These are phyloP conservation scores for Dendrolimus kikuchii DNA, from an alignment of 1,140 invertebrate genomes.

Conservation along the genomic window DNA sequence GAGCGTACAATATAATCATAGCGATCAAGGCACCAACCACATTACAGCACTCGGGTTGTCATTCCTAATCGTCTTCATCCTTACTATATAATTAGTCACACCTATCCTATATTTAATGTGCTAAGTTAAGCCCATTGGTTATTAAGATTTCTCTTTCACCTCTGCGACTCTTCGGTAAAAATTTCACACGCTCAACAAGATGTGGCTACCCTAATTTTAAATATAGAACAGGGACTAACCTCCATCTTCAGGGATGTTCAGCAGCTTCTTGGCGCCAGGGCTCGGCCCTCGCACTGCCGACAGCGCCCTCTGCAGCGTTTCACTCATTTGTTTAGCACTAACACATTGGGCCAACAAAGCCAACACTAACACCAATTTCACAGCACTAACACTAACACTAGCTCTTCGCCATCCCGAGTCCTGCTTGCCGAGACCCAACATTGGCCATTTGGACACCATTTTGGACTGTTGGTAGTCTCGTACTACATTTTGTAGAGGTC, in stretches of 20 bases:
- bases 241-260: conserved; percentile 72
- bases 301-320: conserved; percentile 67
- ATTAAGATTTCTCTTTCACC: no score
- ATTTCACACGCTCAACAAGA: no score
- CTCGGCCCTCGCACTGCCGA: conserved; percentile 66
- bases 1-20: no score
- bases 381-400: conserved; percentile 35
- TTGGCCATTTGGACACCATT: conserved; percentile 47
- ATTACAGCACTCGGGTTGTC: no score
- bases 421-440: conserved; percentile 22
- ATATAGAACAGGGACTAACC: conserved; percentile 33
- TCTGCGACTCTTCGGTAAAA: no score
- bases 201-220: neutral
- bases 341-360: conserved; percentile 26
- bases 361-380: conserved; percentile 34
- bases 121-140: no score
- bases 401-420: conserved; percentile 39
- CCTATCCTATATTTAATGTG: no score
- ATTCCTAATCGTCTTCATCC: no score
- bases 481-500: neutral
- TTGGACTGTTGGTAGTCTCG: conserved; percentile 2
- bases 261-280: conserved; percentile 69
- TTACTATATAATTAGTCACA: no score
- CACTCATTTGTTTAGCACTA: conserved; percentile 63
- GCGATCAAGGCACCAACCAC: no score